Evolutionary conservation across 1,140 invertebrate genomes (phyloP).

Genomic region (Ceratina calcarata): DNA sequence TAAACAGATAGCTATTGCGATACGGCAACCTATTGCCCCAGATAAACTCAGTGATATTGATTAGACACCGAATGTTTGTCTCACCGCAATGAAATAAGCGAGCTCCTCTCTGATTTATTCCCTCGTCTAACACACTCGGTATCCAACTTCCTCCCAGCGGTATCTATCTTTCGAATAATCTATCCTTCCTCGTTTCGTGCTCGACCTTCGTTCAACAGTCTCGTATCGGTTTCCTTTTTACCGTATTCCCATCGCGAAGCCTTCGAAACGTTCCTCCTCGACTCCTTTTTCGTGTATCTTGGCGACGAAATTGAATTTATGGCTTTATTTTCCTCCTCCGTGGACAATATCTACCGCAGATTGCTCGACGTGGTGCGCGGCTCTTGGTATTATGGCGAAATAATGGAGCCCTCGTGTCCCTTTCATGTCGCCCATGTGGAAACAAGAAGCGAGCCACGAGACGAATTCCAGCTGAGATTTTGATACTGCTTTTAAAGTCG

Average conservation of each 20-base stretch:
- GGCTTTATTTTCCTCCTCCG: constrained; percentile 60
- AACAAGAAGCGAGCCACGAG: neutral
- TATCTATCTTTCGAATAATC: constrained; percentile 2
- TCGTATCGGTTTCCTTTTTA: constrained; percentile 15
- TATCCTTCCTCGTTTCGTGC: neutral
- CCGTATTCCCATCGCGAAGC: neutral
- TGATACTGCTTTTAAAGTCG: constrained; percentile 8
- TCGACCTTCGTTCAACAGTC: constrained; percentile 6
- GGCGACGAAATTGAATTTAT: constrained; percentile 62
- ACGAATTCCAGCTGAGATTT: neutral
- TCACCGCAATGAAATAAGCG: constrained; percentile 29
- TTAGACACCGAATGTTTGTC: constrained; percentile 50
- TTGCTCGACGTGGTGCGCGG: constrained; percentile 45
- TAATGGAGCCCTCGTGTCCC: constrained; percentile 50
- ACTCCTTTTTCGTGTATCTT: constrained; percentile 16
- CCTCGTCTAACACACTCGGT: neutral
- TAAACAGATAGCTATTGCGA: constrained; percentile 24
- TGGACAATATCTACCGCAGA: constrained; percentile 60
- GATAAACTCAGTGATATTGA: constrained; percentile 58
- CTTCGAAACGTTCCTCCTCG: neutral
- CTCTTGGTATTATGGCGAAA: constrained; percentile 51
- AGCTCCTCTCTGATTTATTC: neutral
- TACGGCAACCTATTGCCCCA: constrained; percentile 54
- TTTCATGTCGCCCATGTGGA: constrained; percentile 23
- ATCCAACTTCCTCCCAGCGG: neutral